phyloP scores from a whole-genome alignment of 2,888 invertebrate genomes.

The Yponomeuta cagnagella region DNA sequence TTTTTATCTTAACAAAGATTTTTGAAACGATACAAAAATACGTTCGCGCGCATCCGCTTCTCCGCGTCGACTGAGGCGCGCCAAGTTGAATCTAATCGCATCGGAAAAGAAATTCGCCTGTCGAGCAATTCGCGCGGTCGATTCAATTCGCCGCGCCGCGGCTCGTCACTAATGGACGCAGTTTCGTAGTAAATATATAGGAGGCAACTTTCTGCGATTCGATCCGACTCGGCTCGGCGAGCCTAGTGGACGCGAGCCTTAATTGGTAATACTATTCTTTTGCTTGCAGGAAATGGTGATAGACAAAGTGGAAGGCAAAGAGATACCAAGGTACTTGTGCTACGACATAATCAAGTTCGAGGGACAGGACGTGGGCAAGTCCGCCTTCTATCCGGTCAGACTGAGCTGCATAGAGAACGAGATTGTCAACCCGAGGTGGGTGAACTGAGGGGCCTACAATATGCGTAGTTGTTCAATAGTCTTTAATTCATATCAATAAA shows the following conservation, averaged over 20 bases:
- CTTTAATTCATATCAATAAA: not conserved
- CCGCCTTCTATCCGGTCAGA: slow-evolving; percentile 85
- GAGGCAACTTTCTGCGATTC: too few relatives aligned
- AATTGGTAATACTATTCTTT: not conserved
- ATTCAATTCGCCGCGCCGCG: too few relatives aligned
- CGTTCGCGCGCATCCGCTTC: too few relatives aligned
- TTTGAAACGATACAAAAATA: too few relatives aligned
- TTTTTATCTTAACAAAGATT: too few relatives aligned
- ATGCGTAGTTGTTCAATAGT: slow-evolving; percentile 7
- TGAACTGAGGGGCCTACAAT: slow-evolving; percentile 5
- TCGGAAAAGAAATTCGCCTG: too few relatives aligned
- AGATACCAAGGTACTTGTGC: slow-evolving; percentile 91
- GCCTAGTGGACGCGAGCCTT: not conserved
- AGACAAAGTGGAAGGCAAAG: slow-evolving; percentile 84
- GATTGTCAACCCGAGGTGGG: slow-evolving; percentile 79
- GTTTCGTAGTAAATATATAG: too few relatives aligned
- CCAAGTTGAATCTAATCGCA: too few relatives aligned
- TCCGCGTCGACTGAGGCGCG: too few relatives aligned
- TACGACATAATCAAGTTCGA: slow-evolving; percentile 95
- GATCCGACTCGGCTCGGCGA: too few relatives aligned
- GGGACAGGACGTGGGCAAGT: slow-evolving; percentile 83
- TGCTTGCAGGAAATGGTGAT: slow-evolving; percentile 93
- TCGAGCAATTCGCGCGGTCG: too few relatives aligned
- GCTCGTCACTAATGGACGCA: too few relatives aligned
- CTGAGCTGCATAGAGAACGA: slow-evolving; percentile 84